These are phyloP conservation scores for Latrodectus elegans DNA, from an alignment of 2,888 invertebrate species.

Conservation along the genomic window DNA sequence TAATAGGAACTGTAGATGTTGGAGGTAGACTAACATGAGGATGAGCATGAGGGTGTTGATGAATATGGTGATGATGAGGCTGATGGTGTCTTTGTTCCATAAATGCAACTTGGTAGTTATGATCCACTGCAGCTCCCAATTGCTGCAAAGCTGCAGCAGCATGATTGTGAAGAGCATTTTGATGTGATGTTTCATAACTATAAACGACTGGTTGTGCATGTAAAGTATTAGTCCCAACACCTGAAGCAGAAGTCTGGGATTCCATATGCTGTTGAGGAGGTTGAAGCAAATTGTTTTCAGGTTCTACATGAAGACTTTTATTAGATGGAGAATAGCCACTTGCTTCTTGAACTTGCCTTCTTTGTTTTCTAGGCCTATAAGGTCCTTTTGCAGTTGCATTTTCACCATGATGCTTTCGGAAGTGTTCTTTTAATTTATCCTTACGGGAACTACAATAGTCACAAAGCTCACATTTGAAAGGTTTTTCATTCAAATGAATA, in stretches of 20 bases:
- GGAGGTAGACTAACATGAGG: constrained; percentile 37
- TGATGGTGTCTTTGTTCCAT: constrained; percentile 40
- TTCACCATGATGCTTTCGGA: constrained; percentile 76
- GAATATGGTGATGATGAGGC: constrained; percentile 25
- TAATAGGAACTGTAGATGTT: constrained; percentile 37
- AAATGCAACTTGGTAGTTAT: constrained; percentile 43
- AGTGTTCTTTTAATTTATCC: constrained; percentile 81
- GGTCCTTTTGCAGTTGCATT: constrained; percentile 71
- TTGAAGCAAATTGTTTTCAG: constrained; percentile 13
- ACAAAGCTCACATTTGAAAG: constrained; percentile 79
- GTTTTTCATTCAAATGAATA: constrained; percentile 81
- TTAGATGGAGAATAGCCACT: constrained; percentile 16
- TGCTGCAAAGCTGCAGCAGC: constrained; percentile 33
- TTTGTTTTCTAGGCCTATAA: constrained; percentile 71
- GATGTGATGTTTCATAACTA: constrained; percentile 37
- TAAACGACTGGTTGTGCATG: constrained; percentile 29
- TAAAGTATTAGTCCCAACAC: neutral
- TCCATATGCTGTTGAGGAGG: constrained; percentile 14
- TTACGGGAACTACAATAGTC: constrained; percentile 81
- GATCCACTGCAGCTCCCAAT: constrained; percentile 15
- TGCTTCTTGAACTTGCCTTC: neutral
- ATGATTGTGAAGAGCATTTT: constrained; percentile 30
- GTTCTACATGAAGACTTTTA: neutral
- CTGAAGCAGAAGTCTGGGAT: constrained; percentile 6
- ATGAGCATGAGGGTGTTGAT: constrained; percentile 23